Evolutionary conservation across 2,113 vertebrate species (phyloP), one percentile per base, ranked within the genome.

Genomic region (Sapajus apella): DNA sequence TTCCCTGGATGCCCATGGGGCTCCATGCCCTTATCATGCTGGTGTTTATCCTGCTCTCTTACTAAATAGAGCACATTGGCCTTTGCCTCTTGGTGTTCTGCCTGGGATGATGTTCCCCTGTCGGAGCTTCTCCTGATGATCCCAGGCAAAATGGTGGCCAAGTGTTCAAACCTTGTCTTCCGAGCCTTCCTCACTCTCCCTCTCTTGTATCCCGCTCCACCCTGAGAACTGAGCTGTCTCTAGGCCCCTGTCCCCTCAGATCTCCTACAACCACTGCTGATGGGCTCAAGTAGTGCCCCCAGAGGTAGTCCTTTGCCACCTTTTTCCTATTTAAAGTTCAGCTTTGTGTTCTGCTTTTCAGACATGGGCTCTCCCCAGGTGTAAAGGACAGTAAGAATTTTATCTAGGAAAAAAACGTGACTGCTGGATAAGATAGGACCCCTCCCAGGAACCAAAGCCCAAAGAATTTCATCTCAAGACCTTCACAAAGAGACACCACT

Each of bases 231-330:
- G 79, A 58, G 50, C 2, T 18, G 0, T 40, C 23, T 30, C 87
- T 32, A 25, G 25, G 35, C 18, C 37, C 23, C 55, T 18, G 16
- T 10, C 32, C 16, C n/a, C 40, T 37, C n/a, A 0, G 52, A 52
- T 13, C 61, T 61, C 73, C 30, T 45, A n/a, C 11, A n/a, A 17
- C 43, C 25, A 27, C 17, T 6, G 20, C 37, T 13, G 6, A 2
- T 2, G 8, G 45, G 52, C 20, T 43, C 23, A 1, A 37, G 40
- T 6, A n/a, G 5, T 3, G 3, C 12, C 64, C 37, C 43, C 2
- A 43, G 4, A 73, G 27, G 20, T 47, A 18, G 27, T 45, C 72
- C 17, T 64, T 61, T 80, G 30, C 80, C 83, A 70, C 25, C 50
- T 47, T 76, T 17, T 45, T 79, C 50, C n/a, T 21, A 4, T 35